Conservation (phyloP, 2,797 vertebrate species). For the Rhinatrema bivittatum region DNA sequence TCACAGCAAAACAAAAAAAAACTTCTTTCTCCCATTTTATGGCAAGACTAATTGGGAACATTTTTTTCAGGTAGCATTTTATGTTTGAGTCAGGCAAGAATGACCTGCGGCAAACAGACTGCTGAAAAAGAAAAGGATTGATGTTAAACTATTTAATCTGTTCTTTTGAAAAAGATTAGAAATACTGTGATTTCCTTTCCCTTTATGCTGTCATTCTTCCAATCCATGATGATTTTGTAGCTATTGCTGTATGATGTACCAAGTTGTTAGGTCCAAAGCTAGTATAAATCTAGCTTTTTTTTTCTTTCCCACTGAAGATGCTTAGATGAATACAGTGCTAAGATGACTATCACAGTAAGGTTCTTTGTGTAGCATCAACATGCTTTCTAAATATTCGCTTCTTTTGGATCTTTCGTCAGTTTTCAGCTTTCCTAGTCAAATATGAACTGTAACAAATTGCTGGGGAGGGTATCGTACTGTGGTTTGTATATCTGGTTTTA, state of each 20-base stretch:
- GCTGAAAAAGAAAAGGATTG: too few species aligned
- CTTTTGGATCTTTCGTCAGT: background rate
- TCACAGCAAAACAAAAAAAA: too few species aligned
- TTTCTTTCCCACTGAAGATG: background rate
- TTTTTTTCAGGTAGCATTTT: background rate
- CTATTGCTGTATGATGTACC: background rate
- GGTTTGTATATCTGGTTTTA: background rate
- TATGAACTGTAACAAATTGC: background rate
- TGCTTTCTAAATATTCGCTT: too few species aligned
- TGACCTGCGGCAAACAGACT: background rate
- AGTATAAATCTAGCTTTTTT: background rate
- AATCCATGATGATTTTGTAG: background rate
- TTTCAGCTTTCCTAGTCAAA: fast-evolving
- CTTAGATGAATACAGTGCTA: background rate
- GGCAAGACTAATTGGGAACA: background rate
- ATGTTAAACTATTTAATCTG: too few species aligned
- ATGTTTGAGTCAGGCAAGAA: background rate
- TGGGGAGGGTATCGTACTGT: background rate
- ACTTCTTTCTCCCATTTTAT: background rate
- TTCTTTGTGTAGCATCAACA: background rate
- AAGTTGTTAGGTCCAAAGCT: background rate
- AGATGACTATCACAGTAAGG: background rate
- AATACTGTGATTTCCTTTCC: background rate
- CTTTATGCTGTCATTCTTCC: background rate
- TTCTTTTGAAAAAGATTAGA: too few species aligned